Conservation (phyloP, 37 sponge, comb jelly and placozoan species). For the Cladorhizidae sp. region DNA sequence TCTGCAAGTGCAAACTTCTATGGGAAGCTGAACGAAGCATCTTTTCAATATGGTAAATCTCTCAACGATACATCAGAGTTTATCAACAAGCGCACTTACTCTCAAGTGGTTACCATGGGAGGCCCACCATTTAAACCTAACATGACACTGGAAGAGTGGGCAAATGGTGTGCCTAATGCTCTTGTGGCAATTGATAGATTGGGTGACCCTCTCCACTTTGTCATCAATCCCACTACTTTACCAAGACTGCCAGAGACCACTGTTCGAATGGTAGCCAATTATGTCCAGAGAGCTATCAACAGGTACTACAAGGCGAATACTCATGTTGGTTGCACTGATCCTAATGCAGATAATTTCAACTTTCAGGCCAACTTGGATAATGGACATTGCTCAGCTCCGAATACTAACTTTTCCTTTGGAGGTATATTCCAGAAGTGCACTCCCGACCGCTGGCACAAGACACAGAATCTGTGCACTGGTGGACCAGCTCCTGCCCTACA, state of each 20-base stretch:
- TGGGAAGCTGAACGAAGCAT: constrained; percentile 23
- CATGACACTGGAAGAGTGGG: constrained; percentile 70
- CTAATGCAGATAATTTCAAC: constrained; percentile 62
- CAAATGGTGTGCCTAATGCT: constrained; percentile 61
- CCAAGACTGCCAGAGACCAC: constrained; percentile 63
- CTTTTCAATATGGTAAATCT: background rate
- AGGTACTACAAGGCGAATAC: constrained; percentile 75
- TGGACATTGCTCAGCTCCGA: constrained; percentile 32
- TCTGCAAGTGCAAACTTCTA: constrained; percentile 66
- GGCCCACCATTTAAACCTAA: constrained; percentile 73
- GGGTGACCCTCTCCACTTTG: constrained; percentile 72
- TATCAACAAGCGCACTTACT: constrained; percentile 38
- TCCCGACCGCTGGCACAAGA: constrained; percentile 14
- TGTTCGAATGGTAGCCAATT: constrained; percentile 36
- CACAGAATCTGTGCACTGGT: constrained; percentile 36
- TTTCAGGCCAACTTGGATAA: constrained; percentile 72
- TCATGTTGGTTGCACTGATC: constrained; percentile 60
- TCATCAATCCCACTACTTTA: constrained; percentile 50
- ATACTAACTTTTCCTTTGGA: constrained; percentile 63
- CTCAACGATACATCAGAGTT: background rate
- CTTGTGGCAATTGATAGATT: constrained; percentile 76
- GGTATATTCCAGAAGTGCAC: constrained; percentile 76
- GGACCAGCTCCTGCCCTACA: constrained; percentile 39
- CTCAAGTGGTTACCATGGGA: constrained; percentile 54
- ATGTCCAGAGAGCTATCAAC: constrained; percentile 49